Evolutionary conservation across 1,140 invertebrate species (phyloP).

Genomic region (Lycorma delicatula): DNA sequence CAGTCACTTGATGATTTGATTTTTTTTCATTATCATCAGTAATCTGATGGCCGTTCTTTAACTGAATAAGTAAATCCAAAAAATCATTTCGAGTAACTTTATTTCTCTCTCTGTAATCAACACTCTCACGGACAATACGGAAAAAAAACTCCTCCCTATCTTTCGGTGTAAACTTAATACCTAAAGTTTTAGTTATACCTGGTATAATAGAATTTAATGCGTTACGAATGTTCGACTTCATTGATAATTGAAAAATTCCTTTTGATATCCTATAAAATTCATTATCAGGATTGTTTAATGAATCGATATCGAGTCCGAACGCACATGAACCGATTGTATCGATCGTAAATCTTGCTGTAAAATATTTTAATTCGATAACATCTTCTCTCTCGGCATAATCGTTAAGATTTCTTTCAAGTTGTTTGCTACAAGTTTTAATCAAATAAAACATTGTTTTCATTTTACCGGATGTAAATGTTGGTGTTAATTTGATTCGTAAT

Average conservation of each 20-base stretch:
- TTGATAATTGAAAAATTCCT: slow-evolving; percentile 21
- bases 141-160: slow-evolving; percentile 30
- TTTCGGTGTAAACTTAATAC: background rate
- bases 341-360: slow-evolving; percentile 42
- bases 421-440: slow-evolving; percentile 27
- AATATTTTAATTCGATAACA: slow-evolving; percentile 41
- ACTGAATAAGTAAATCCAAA: slow-evolving; percentile 28
- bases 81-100: slow-evolving; percentile 40
- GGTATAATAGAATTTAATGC: background rate
- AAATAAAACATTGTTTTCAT: slow-evolving; percentile 40
- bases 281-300: slow-evolving; percentile 42
- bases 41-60: slow-evolving; percentile 17
- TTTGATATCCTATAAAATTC: slow-evolving; percentile 37
- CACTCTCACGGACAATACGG: slow-evolving; percentile 29
- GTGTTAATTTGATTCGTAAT: slow-evolving; percentile 35
- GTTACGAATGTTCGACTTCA: background rate
- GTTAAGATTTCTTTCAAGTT: slow-evolving; percentile 16
- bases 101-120: slow-evolving; percentile 39
- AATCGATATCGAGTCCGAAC: slow-evolving; percentile 48
- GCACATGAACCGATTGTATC: slow-evolving; percentile 48
- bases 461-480: slow-evolving; percentile 43
- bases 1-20: too few relatives aligned
- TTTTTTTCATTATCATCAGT: background rate
- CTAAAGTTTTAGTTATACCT: background rate
- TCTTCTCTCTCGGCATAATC: slow-evolving; percentile 32